These are phyloP conservation scores for Phylloscopus collybita DNA, from an alignment of 2,797 vertebrate genomes.

Conservation along the genomic window DNA sequence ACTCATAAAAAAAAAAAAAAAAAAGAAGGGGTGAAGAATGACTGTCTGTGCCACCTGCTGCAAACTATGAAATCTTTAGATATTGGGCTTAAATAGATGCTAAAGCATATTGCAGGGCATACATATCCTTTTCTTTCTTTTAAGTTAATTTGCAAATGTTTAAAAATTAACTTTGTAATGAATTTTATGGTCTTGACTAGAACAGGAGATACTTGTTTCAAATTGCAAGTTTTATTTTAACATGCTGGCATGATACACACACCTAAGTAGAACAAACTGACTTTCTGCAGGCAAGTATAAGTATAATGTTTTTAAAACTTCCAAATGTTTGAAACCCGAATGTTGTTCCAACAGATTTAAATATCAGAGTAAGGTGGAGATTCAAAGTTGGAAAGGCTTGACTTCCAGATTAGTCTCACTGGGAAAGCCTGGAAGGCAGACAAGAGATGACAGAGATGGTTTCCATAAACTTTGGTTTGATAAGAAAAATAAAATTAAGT, in stretches of 20 bases:
- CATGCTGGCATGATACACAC: background rate
- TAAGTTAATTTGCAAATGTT: background rate
- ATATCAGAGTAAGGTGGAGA: background rate
- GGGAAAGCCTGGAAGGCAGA: background rate
- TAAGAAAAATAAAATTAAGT: background rate
- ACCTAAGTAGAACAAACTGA: background rate
- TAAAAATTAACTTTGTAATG: background rate
- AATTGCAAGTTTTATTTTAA: background rate
- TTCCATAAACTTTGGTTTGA: background rate
- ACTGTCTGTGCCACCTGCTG: background rate
- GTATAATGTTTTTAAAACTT: background rate
- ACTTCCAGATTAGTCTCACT: background rate
- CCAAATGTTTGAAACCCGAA: background rate
- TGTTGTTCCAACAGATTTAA: background rate
- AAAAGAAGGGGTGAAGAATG: background rate
- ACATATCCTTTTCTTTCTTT: background rate
- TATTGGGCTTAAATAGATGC: background rate
- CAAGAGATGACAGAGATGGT: background rate
- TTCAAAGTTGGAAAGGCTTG: background rate
- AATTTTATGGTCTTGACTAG: background rate
- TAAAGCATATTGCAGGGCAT: background rate
- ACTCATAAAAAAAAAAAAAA: background rate
- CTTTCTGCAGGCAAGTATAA: background rate
- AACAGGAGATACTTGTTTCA: background rate
- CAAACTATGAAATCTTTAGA: background rate